Evolutionary conservation across 2,797 vertebrate genomes (phyloP).

Genomic region (Takifugu rubripes): DNA sequence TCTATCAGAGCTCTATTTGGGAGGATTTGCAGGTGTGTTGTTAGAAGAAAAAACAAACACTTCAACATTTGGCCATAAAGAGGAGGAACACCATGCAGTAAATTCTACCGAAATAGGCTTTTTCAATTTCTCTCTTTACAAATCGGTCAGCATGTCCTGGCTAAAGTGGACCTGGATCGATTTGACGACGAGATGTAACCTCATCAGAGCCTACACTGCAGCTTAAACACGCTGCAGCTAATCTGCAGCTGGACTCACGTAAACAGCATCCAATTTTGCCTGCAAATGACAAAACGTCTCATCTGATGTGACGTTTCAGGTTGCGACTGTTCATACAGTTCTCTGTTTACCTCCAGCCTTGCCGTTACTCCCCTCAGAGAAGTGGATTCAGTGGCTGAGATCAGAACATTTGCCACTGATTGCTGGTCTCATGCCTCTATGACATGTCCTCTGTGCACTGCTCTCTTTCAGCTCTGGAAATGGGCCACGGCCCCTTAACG

Average conservation of each 20-base stretch:
- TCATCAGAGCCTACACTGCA: constrained; percentile 11
- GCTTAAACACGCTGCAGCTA: constrained; percentile 15
- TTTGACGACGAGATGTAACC: constrained; percentile 15
- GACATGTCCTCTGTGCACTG: constrained; percentile 19
- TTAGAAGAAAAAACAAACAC: constrained; percentile 27
- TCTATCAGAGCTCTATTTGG: constrained; percentile 44
- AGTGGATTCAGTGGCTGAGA: constrained; percentile 53
- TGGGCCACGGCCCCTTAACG: constrained; percentile 24
- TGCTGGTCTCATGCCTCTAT: constrained; percentile 37
- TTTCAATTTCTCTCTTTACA: constrained; percentile 1
- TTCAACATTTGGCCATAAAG: constrained; percentile 2
- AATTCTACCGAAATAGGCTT: not conserved
- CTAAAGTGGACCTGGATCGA: not conserved
- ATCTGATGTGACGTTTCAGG: constrained; percentile 32
- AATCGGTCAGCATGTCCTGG: not conserved
- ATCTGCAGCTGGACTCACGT: constrained; percentile 15
- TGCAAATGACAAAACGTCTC: constrained; percentile 33
- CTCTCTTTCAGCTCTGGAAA: constrained; percentile 17
- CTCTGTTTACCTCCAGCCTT: constrained; percentile 51
- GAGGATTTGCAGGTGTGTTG: constrained; percentile 28
- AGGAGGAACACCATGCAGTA: constrained; percentile 11
- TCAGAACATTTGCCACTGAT: constrained; percentile 47
- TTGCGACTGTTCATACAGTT: constrained; percentile 49
- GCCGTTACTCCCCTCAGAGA: constrained; percentile 51
- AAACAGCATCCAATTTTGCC: constrained; percentile 37